phyloP scores from a whole-genome alignment of 2,113 vertebrate species.

The Ifrita kowaldi region DNA sequence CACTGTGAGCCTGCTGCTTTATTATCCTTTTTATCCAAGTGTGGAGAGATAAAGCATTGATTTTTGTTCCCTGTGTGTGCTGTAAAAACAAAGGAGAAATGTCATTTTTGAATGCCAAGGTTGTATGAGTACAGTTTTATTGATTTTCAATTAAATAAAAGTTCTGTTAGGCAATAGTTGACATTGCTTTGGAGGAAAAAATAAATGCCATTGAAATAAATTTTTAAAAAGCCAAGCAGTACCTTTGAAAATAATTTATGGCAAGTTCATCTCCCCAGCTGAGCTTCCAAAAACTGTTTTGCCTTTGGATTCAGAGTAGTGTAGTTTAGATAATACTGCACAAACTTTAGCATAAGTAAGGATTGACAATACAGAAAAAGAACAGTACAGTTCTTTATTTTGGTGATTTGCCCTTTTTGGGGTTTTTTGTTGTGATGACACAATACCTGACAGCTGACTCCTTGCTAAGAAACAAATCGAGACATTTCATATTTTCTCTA shows the following conservation, averaged over 20 bases:
- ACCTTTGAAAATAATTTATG: not conserved
- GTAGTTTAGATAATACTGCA: not conserved
- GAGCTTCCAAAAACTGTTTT: not conserved
- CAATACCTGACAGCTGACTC: not conserved
- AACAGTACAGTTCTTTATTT: not conserved
- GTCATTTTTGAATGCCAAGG: not conserved
- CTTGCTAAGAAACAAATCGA: not conserved
- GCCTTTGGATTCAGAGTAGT: not conserved
- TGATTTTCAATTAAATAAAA: slow-evolving; percentile 45
- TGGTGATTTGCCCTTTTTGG: not conserved
- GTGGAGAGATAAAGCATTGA: slow-evolving; percentile 32
- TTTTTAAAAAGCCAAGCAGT: not conserved
- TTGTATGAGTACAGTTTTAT: not conserved
- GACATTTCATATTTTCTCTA: not conserved
- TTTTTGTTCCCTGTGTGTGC: slow-evolving; percentile 18
- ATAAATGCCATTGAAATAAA: not conserved
- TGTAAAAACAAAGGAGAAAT: slow-evolving; percentile 20
- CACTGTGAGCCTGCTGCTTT: slow-evolving; percentile 13
- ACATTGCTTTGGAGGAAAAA: not conserved
- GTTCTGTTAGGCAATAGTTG: not conserved
- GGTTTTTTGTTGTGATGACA: rapidly evolving
- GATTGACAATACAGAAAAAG: not conserved
- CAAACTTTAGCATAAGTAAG: not conserved
- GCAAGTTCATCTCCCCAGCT: not conserved
- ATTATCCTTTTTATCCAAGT: slow-evolving; percentile 18